Base-by-base conservation (phyloP, 2,113 vertebrate genomes). In the Carassius gibelio region DNA sequence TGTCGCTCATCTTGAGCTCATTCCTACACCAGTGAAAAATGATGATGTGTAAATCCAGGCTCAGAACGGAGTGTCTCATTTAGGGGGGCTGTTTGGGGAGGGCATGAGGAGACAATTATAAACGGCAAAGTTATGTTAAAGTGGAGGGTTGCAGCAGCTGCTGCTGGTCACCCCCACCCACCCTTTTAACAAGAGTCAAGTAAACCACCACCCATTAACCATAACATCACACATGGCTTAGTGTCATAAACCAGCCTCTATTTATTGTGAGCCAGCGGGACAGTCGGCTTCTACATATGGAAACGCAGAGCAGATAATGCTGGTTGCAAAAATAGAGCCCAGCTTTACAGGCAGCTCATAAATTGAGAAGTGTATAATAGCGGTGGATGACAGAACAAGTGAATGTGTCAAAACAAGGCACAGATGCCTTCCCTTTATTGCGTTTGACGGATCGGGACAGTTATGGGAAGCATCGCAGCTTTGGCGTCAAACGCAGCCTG, bases 391-490 rank as follows among this genome's bases (percentile, higher is more conserved):
- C 89, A 74, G 81, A 61, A 76, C 23, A 77, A 57, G 50, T 68
- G 72, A 38, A 81, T 86, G 80, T 38, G 11, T 57, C 45, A 84
- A 84, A 69, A 89, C 88, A 78, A 87, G 91, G 91, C 86, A 45
- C 42, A 88, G 91, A 90, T 91, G 0, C 42, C 42, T 45, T 45
- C 2, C 42, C 38, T 42, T 42, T 42, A 42, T 42, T 42, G 5
- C 6, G 38, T 42, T 42, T 42, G 38, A 42, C 38, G 5, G 38
- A 42, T 5, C 42, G 42, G 84, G 80, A 68, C 78, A 79, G 81
- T 89, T 92, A 92, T 94, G 89, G 89, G 87, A 90, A 90, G 91
- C 86, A 79, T 89, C 48, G 78, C 23, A 21, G n/a, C 59, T 76
- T 62, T 59, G 75, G 17, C 45, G 83, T 93, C 90, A 89, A 83